Conservation (phyloP, 2,113 vertebrate genomes). For the Solenodon paradoxus region DNA sequence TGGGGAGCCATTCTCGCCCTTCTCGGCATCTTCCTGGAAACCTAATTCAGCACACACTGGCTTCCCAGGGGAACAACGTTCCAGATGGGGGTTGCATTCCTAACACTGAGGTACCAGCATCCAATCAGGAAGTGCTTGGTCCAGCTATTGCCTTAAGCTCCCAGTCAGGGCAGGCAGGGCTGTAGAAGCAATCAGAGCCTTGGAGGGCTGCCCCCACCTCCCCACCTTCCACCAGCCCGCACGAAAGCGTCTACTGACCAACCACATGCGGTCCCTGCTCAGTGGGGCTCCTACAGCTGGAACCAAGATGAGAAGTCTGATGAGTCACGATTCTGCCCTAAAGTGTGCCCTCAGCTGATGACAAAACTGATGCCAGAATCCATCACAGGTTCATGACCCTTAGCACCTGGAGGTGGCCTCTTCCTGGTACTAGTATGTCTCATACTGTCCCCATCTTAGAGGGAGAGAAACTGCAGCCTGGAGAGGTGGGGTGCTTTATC, state of each 20-base stretch:
- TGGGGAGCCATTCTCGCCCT: background rate
- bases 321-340: background rate
- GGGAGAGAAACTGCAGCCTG: too few relatives aligned
- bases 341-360: background rate
- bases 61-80: background rate
- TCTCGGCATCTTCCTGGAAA: conserved; percentile 58
- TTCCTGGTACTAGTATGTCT: background rate
- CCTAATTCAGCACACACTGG: background rate
- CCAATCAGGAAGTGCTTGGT: background rate
- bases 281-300: background rate
- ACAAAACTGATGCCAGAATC: background rate
- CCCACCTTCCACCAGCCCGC: background rate
- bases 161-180: background rate
- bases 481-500: background rate
- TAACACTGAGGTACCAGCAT: background rate
- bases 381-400: background rate
- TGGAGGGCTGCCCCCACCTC: background rate
- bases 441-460: too few relatives aligned
- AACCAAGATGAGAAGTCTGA: background rate
- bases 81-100: background rate
- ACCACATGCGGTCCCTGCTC: background rate
- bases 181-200: background rate
- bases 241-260: background rate
- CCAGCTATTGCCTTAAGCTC: background rate
- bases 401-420: background rate